Evolutionary conservation across 2,797 vertebrate genomes (phyloP).

Genomic region (Pseudochromis fuscus): DNA sequence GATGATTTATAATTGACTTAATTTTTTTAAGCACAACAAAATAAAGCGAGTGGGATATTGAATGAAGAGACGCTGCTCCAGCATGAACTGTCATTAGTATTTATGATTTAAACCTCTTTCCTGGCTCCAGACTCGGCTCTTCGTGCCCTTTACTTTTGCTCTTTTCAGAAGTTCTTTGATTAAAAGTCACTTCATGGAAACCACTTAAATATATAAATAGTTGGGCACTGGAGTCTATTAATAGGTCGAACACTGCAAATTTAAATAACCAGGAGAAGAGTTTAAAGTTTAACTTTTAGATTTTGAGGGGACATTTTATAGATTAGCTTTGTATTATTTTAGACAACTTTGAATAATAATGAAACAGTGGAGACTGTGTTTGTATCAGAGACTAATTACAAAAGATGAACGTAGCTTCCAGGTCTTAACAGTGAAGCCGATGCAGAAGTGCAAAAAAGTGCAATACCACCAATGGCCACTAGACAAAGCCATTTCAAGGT

Average conservation of each 20-base stretch:
- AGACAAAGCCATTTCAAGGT: no score
- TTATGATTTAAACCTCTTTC: slow-evolving; percentile 4
- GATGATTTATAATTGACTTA: slow-evolving; percentile 15
- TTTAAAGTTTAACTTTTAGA: slow-evolving; percentile 25
- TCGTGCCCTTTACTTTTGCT: slow-evolving; percentile 5
- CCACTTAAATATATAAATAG: slow-evolving; percentile 14
- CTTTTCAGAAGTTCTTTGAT: slow-evolving; percentile 18
- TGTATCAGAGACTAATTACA: no score
- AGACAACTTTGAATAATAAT: background rate
- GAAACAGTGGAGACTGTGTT: background rate
- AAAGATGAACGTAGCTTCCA: no score
- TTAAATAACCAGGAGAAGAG: slow-evolving; percentile 7
- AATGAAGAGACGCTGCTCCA: background rate
- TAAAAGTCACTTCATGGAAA: slow-evolving; percentile 31
- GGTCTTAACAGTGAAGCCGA: no score
- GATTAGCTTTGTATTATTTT: background rate
- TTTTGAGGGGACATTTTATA: background rate
- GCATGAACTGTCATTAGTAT: slow-evolving; percentile 1
- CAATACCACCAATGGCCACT: no score
- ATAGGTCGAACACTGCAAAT: slow-evolving; percentile 21
- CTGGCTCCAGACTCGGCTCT: background rate
- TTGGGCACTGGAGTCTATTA: slow-evolving; percentile 19
- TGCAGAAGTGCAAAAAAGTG: no score
- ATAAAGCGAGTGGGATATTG: background rate
- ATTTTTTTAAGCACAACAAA: background rate